Conservation (phyloP, 2,797 vertebrate species). For the Margarornis squamiger region DNA sequence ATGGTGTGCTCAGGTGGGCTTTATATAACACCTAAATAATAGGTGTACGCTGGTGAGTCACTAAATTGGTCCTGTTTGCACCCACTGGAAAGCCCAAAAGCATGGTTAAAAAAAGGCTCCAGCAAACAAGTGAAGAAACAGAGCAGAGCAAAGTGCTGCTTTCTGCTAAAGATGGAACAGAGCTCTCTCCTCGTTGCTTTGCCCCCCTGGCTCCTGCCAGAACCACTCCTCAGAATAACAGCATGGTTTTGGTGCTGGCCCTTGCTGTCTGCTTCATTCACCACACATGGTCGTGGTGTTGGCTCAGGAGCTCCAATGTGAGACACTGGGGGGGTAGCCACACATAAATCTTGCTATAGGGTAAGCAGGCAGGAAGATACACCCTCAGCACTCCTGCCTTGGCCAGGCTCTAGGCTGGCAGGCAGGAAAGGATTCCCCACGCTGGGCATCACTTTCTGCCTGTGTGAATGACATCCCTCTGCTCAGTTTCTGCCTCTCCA, state of each 20-base stretch:
- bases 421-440: neutral
- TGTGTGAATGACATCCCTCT: neutral
- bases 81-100: neutral
- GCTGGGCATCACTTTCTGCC: neutral
- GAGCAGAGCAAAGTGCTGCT: neutral
- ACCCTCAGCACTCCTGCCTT: neutral
- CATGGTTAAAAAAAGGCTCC: constrained; percentile 37
- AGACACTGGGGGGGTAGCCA: neutral
- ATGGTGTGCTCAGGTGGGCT: constrained; percentile 28
- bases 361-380: neutral
- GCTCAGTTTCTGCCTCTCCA: neutral
- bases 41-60: constrained; percentile 37
- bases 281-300: neutral
- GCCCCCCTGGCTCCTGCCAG: neutral
- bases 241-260: neutral
- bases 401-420: neutral
- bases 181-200: neutral
- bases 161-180: constrained; percentile 25
- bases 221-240: neutral
- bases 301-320: neutral
- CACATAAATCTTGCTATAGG: neutral
- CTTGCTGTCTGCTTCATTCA: neutral
- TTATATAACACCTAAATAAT: constrained; percentile 72
- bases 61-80: constrained; percentile 52
- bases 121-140: constrained; percentile 13